Percentiles rank a stretch among this genome's conserved stretches.
These are phyloP conservation scores for Tylochromis polylepis DNA, from an alignment of 2,113 vertebrate species.

Conservation along the genomic window DNA sequence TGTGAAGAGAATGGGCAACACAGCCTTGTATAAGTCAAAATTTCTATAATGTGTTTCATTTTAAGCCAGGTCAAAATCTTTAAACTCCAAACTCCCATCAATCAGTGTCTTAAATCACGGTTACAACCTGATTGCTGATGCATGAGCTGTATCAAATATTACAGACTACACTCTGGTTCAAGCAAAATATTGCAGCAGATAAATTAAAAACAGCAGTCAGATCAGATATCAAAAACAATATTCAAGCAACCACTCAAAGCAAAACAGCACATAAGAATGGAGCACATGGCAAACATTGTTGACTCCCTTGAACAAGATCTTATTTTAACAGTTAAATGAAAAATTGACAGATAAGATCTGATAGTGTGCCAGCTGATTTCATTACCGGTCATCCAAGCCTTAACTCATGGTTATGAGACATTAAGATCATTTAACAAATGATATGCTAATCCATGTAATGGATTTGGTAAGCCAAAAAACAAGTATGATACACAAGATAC, in stretches of 20 bases:
- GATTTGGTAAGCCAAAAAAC: neutral
- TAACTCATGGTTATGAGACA: neutral
- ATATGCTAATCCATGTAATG: neutral
- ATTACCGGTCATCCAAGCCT: neutral
- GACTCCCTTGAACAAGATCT: neutral
- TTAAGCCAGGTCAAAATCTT: neutral
- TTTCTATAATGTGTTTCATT: constrained; percentile 6
- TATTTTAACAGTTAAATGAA: neutral
- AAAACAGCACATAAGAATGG: neutral
- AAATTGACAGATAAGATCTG: neutral
- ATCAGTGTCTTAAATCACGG: neutral
- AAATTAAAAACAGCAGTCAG: constrained; percentile 12
- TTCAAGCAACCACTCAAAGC: neutral
- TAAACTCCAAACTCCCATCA: constrained; percentile 1
- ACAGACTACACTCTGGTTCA: neutral
- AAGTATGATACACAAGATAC: neutral
- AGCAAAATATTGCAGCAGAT: neutral
- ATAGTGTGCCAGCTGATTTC: neutral
- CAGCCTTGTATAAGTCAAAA: neutral
- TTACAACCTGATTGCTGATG: neutral
- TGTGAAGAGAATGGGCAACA: neutral
- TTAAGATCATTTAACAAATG: neutral
- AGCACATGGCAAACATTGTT: neutral
- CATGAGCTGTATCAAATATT: neutral
- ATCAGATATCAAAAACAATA: constrained; percentile 9